Conservation (phyloP, 2,888 invertebrate species). For the Dynastes grantii region DNA sequence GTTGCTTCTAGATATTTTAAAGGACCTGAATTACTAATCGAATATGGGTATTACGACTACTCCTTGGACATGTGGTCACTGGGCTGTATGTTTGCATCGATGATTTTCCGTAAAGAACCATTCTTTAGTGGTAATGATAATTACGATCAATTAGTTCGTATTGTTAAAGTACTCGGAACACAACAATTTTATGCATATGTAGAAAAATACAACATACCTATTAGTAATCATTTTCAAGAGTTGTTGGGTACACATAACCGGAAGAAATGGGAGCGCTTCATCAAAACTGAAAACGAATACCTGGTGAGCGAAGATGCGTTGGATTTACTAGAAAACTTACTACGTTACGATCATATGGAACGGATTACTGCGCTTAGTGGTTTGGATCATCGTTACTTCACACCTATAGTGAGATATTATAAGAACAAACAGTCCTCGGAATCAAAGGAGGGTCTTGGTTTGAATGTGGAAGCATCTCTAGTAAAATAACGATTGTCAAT, state of each 20-base stretch:
- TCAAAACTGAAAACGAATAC: conserved; percentile 68
- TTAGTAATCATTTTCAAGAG: conserved; percentile 62
- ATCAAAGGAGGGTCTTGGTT: not conserved
- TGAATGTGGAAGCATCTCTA: conserved; percentile 15
- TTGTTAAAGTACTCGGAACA: conserved; percentile 68
- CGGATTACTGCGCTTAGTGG: conserved; percentile 67
- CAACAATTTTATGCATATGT: conserved; percentile 64
- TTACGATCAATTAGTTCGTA: conserved; percentile 66
- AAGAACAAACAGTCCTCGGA: conserved; percentile 40
- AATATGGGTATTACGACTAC: conserved; percentile 69
- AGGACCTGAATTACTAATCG: conserved; percentile 68
- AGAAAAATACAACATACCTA: conserved; percentile 65
- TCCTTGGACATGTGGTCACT: conserved; percentile 70
- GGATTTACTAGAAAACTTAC: conserved; percentile 65
- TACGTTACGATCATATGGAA: conserved; percentile 67
- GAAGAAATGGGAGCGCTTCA: conserved; percentile 68
- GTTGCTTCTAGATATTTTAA: conserved; percentile 69
- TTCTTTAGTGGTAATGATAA: conserved; percentile 69
- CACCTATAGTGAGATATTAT: conserved; percentile 56
- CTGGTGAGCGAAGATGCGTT: conserved; percentile 66
- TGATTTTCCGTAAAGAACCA: conserved; percentile 69
- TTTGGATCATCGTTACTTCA: conserved; percentile 67
- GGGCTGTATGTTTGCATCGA: conserved; percentile 69
- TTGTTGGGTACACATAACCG: conserved; percentile 63
- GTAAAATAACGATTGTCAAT: not conserved